Base-by-base conservation (phyloP, 2,797 vertebrate genomes). In the Euphonia xanthogaster region DNA sequence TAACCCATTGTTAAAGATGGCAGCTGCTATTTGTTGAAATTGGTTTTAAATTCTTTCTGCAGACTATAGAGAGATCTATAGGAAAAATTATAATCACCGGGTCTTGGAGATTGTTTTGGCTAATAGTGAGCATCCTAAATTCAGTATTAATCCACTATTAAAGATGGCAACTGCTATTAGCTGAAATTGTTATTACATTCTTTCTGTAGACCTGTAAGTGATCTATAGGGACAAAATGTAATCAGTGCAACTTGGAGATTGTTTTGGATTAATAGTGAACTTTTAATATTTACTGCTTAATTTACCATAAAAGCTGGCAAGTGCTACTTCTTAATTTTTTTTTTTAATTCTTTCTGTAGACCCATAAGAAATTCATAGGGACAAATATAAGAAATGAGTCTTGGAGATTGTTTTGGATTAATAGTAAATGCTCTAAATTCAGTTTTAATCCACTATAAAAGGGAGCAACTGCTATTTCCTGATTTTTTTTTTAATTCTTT, bases 191-290 rank as follows among this genome's bases (percentile, higher is more conserved):
- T 48, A 25, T 39, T 9, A 5, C 12, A 23, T 76, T 76, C 6
- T 35, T 63, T 55, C 22, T 65, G 22, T 50, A 42, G 45, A 42
- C 7, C 33, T 33, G 7, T 30, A 42, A 60, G 54, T 24, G 25
- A 18, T 62, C 57, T 53, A 10, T 5, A 10, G 23, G 28, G 33
- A 62, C 27, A 45, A 61, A 82, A n/a, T 28, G 3, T 15, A 39
- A n/a, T 12, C 2, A 62, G 15, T 16, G 23, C 0, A 0, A 12
- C 6, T 20, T 14, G 7, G 40, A 28, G 40, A 12, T 39, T n/a
- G 6, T n/a, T 45, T 53, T 53, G 39, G 28, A 25, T n/a, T 45
- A 45, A 53, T 3, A 12, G 28, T 25, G 27, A 61, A 22, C 7
- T 13, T 24, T 16, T 4, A 14, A 42, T 50, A 35, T 35, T 42